Evolutionary conservation across 2,888 invertebrate genomes (phyloP), one percentile per base, ranked within the genome.

Genomic region (Gymnocheta viridis): DNA sequence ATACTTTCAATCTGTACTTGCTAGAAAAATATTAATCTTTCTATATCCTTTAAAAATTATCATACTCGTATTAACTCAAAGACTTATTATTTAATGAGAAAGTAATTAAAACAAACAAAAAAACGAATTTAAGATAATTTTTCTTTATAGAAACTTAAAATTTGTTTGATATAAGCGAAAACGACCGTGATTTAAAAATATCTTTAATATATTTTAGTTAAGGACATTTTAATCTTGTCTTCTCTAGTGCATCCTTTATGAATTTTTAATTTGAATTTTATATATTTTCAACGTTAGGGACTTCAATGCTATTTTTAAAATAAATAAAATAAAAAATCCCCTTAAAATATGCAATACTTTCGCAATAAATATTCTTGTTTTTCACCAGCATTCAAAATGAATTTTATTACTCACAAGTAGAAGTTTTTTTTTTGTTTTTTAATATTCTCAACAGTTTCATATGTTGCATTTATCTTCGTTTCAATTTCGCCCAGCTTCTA

Each of bases 381-480:
- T 54, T 32, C n/a, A 6, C 4, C 24, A 47, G 3, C n/a, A 58
- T 44, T 47, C 3, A 44, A 66, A 67, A 32, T 66, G 44, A 77
- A 67, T 67, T 56, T 66, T 74, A 49, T 72, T 32, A 62, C 41
- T 54, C 54, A 35, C 49, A 32, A 67, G 22, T 35, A 24, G 9
- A n/a, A 27, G 35, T 29, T 35, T 73, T 60, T 49, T 32, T 41
- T 70, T 60, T 56, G 24, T 14, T 22, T 32, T 38, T 17, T 49
- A n/a, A n/a, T n/a, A n/a, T 22, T 5, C 9, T 44, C 12, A 44
- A 66, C 32, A 44, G 67, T 29, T 69, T 49, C 67, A 60, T 77
- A 60, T 77, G 49, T 49, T 24, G 58, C 67, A 77, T 79, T 70
- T 79, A 64, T 79, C 78, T 79, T 79, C 67, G 70, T 79, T 79